phyloP scores from a whole-genome alignment of 2,888 invertebrate species.

The Piscicola geometra region DNA sequence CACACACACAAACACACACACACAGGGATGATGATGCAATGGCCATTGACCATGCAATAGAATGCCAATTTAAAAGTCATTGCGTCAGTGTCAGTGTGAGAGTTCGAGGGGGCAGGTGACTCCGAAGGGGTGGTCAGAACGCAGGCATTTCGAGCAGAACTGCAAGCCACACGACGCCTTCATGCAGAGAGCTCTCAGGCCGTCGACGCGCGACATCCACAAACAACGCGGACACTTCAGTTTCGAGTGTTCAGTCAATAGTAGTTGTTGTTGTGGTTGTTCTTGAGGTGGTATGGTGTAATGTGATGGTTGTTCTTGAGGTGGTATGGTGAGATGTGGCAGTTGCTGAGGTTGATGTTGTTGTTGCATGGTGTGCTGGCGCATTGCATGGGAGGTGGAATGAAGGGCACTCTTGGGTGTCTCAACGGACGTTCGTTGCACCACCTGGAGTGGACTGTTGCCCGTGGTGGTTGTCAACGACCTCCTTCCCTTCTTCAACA shows the following conservation, averaged over 20 bases:
- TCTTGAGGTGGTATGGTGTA: too few relatives aligned
- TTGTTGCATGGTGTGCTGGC: too few relatives aligned
- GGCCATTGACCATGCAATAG: too few relatives aligned
- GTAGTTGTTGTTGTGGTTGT: too few relatives aligned
- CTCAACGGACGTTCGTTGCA: not conserved
- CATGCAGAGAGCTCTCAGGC: not conserved
- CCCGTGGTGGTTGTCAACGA: not conserved
- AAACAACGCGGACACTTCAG: not conserved
- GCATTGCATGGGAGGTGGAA: too few relatives aligned
- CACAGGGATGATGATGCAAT: too few relatives aligned
- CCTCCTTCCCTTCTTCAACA: not conserved
- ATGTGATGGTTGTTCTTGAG: too few relatives aligned
- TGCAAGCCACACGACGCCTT: not conserved
- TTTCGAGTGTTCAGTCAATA: not conserved
- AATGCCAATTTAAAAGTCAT: not conserved
- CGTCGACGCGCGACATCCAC: not conserved
- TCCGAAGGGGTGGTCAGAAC: not conserved
- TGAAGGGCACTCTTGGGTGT: not conserved
- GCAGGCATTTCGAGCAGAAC: conserved; percentile 7
- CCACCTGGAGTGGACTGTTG: not conserved
- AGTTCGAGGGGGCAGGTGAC: not conserved
- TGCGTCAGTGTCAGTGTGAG: not conserved
- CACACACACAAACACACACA: too few relatives aligned
- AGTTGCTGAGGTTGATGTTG: too few relatives aligned
- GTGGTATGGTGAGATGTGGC: too few relatives aligned